Evolutionary conservation across 2,797 vertebrate genomes (phyloP), one percentile per base, ranked within the genome.

Genomic region (Danio choprae): DNA sequence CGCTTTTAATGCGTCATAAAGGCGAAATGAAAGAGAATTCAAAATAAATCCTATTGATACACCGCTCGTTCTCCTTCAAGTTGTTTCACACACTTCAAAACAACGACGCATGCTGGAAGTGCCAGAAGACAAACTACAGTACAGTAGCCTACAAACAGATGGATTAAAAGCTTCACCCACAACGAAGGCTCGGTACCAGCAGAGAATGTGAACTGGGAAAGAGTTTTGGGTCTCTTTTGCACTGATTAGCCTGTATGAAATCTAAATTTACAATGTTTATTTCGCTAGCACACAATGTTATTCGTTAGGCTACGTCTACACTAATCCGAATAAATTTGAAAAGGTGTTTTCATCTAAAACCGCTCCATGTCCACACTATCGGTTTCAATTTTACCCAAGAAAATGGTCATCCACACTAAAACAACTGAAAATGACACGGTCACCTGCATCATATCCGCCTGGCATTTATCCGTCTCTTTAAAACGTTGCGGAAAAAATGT

Each of bases 121-220:
- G 59, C 65, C 59, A 71, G 44, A 18, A 55, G 63, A 56, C 9
- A 78, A 43, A 55, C 22, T 58, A 81, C 82, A 88, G 83, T 84
- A 84, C 80, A 82, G 74, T 75, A 29, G 29, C 29, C 29, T 29
- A 69, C 68, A 85, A 82, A 85, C 82, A 71, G 84, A 87, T 84
- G 88, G 91, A 80, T 29, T 85, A 83, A 84, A 89, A 43, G 50
- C 41, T 22, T 59, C 50, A 58, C 62, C 67, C 55, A 36, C 55
- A 64, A 41, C 18, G 20, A 43, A 48, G 41, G 13, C 50, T 64
- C 22, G 89, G 91, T 88, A 80, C 72, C 87, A 84, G 89, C 82
- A 84, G 88, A 90, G 90, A 91, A 88, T 85, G 86, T 87, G 79
- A 90, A 86, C 89, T 87, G 20, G 89, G 86, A 88, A 64, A 36